Evolutionary conservation across 1,140 invertebrate species (phyloP), one percentile per base, ranked within the genome.

Genomic region (Medauroidea extradentata): DNA sequence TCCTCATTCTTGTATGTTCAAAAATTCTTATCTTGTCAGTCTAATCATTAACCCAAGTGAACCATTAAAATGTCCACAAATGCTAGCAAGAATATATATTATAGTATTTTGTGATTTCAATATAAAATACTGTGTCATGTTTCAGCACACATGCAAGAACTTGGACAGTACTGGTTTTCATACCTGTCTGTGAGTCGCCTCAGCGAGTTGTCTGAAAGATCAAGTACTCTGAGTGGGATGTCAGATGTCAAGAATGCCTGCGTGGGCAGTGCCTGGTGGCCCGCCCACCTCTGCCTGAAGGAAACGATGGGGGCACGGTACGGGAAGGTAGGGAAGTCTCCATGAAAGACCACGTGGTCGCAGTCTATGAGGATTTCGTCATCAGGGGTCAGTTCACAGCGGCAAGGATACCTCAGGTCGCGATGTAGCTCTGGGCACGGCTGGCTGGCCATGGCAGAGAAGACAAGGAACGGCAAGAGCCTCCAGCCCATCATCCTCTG

Each of bases 121-220:
- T n/a, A n/a, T n/a, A n/a, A n/a, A n/a, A n/a, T n/a, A n/a, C n/a
- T n/a, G n/a, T n/a, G n/a, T n/a, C n/a, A n/a, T n/a, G n/a, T n/a
- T n/a, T n/a, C n/a, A n/a, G n/a, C n/a, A n/a, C n/a, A n/a, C n/a
- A n/a, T n/a, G n/a, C n/a, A n/a, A n/a, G n/a, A n/a, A n/a, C n/a
- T n/a, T n/a, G n/a, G n/a, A n/a, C n/a, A n/a, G n/a, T n/a, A n/a
- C n/a, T n/a, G n/a, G n/a, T n/a, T n/a, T n/a, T n/a, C n/a, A n/a
- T 11, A 60, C 58, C 87, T 82, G 63, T 93, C 90, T 8, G 89
- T 87, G 44, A 96, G 73, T 38, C 88, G 79, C n/a, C 89, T 72
- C 11, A 96, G 81, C 14, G 84, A 83, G 74, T 95, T 95, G 49
- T 86, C 81, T 0, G 90, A 91, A 60, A 94, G 83, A 71, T 94